Evolutionary conservation across 2,797 vertebrate species (phyloP).

Genomic region (Enteromius treurensis): DNA sequence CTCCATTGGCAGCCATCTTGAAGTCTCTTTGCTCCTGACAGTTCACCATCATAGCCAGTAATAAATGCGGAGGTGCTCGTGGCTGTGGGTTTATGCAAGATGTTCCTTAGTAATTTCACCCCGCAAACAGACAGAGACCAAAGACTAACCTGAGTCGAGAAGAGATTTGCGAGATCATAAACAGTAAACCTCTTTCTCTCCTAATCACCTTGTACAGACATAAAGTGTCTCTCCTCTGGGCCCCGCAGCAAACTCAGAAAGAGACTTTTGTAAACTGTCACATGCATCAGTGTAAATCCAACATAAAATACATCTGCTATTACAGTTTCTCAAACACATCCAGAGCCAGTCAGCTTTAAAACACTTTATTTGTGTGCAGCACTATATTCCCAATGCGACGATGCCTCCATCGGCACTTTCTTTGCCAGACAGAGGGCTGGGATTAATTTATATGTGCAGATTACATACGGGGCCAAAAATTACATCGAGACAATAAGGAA

Average conservation of each 20-base stretch:
- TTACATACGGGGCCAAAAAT: conserved; percentile 52
- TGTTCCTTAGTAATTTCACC: conserved; percentile 28
- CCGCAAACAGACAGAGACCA: conserved; percentile 24
- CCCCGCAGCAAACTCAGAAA: conserved; percentile 62
- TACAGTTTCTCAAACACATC: conserved; percentile 29
- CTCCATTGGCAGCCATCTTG: conserved; percentile 37
- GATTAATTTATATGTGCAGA: conserved; percentile 69
- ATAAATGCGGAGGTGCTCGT: not conserved
- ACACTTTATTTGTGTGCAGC: conserved; percentile 65
- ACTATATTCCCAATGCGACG: conserved; percentile 66
- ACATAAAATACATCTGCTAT: conserved; percentile 36
- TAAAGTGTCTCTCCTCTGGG: conserved; percentile 66
- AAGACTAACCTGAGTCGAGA: conserved; percentile 40
- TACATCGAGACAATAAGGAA: conserved; percentile 42
- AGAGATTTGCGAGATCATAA: conserved; percentile 47
- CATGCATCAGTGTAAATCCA: conserved; percentile 51
- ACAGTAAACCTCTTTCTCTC: conserved; percentile 41
- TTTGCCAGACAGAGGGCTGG: conserved; percentile 61
- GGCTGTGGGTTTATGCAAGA: conserved; percentile 28
- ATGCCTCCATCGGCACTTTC: conserved; percentile 61
- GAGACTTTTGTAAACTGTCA: conserved; percentile 58
- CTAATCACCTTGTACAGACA: conserved; percentile 67
- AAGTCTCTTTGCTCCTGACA: conserved; percentile 27
- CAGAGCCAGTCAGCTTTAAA: conserved; percentile 58
- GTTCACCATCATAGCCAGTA: conserved; percentile 16